Base-by-base conservation (phyloP, 2,888 invertebrate genomes). In the Cerceris rybyensis region DNA sequence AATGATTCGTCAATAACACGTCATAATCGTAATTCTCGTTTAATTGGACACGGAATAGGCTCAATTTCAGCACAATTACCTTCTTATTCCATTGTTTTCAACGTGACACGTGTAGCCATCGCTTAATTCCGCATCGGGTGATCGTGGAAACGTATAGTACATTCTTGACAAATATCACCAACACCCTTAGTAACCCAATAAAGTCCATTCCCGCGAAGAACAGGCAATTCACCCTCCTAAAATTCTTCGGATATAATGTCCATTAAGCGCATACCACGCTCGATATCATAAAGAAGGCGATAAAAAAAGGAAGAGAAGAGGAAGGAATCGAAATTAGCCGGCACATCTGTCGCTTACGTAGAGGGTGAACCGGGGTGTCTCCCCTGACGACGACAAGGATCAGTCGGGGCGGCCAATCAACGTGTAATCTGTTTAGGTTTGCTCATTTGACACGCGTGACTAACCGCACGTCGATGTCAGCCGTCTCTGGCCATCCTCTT, bases 361-460 rank as follows among this genome's bases (percentile, higher is more conserved):
- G 57, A 60, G 58, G n/a, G 6, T 2, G 52, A 50, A 49, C 54
- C 50, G n/a, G 65, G 74, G 70, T 69, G 59, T 55, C 13, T 58
- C 70, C 60, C 69, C 16, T 63, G 69, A 39, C 66, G 68, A 68
- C 59, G 73, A 70, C 70, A 55, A 73, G 72, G 58, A 65, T 17
- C 43, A 58, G 55, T 57, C n/a, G 59, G 67, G 68, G 68, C 71
- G 59, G 61, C 79, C 79, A 89, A 91, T 91, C 90, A 88, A 87
- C 89, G 83, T 83, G 86, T 91, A 91, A 91, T 91, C 90, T 88
- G 88, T 91, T 90, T 90, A 91, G 88, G 84, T 88, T 89, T 83
- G 78, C 87, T 86, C 83, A 88, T 90, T 91, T 86, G 87, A 86
- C 85, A 84, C 88, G 86, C 87, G 87, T 87, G 89, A 91, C 90